phyloP scores from a whole-genome alignment of 2,797 vertebrate species.

The Labeo calbasu region DNA sequence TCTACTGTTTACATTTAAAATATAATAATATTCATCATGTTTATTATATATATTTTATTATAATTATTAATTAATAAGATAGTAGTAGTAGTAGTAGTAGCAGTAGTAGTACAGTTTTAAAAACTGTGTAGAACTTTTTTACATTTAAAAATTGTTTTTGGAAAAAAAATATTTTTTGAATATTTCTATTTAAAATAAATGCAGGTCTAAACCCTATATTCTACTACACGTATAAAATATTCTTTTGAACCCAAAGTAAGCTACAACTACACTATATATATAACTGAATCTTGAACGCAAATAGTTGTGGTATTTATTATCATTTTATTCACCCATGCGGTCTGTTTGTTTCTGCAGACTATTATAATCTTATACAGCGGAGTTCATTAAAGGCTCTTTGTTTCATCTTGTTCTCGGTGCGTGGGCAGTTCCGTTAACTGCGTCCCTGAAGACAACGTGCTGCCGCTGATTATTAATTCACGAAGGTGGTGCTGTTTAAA shows the following conservation, averaged over 20 bases:
- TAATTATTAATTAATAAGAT: background rate
- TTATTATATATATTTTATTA: background rate
- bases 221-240: background rate
- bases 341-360: constrained; percentile 11
- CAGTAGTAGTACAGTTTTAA: no score
- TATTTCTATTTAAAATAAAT: no score
- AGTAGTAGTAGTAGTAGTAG: no score
- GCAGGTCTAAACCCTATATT: no score
- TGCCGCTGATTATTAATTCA: constrained; percentile 51
- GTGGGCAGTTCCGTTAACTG: constrained; percentile 28
- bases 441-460: constrained; percentile 34
- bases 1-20: background rate
- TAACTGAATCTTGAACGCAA: background rate
- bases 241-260: no score
- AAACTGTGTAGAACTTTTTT: no score
- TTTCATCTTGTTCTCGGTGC: constrained; percentile 34
- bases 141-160: no score
- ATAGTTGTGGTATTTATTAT: background rate
- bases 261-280: background rate
- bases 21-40: no score
- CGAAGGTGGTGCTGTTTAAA: constrained; percentile 33
- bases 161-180: no score
- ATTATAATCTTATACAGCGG: background rate
- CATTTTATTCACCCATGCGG: background rate
- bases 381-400: constrained; percentile 9